A percentile compares a stretch with the other conserved stretches of the same genome.
phyloP scores from a whole-genome alignment of 1,140 invertebrate species.

The Orchestia grillus region DNA sequence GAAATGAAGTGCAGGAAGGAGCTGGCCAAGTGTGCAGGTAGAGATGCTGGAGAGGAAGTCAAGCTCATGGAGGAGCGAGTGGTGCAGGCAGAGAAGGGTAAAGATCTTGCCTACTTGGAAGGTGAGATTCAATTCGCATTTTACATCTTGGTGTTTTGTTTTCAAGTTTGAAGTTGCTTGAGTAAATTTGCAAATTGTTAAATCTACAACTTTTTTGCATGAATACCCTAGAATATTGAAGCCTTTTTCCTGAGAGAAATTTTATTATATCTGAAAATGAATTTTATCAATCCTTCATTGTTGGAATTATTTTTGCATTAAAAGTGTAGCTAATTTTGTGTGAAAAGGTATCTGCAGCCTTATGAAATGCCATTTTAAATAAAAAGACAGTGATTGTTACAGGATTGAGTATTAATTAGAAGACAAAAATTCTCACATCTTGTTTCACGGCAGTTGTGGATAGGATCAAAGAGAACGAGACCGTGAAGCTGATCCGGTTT shows the following conservation, averaged over 20 bases:
- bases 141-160: background rate
- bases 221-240: no score
- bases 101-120: conserved; percentile 74
- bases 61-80: conserved; percentile 73
- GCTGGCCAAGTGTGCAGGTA: conserved; percentile 73
- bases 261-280: no score
- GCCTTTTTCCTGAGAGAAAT: no score
- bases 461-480: conserved; percentile 74
- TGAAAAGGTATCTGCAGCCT: no score
- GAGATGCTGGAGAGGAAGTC: conserved; percentile 71
- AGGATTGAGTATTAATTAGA: no score
- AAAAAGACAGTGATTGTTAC: no score
- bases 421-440: background rate
- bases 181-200: no score
- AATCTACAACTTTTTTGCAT: no score
- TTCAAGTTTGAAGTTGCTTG: background rate
- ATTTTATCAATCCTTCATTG: no score
- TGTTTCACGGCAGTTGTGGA: conserved; percentile 72
- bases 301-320: no score
- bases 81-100: conserved; percentile 73
- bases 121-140: conserved; percentile 69
- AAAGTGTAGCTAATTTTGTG: no score
- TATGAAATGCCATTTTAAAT: no score
- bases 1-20: conserved; percentile 74
- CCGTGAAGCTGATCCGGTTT: conserved; percentile 74